Evolutionary conservation across 2,888 invertebrate genomes (phyloP).

Genomic region (Adelognathus sp.): DNA sequence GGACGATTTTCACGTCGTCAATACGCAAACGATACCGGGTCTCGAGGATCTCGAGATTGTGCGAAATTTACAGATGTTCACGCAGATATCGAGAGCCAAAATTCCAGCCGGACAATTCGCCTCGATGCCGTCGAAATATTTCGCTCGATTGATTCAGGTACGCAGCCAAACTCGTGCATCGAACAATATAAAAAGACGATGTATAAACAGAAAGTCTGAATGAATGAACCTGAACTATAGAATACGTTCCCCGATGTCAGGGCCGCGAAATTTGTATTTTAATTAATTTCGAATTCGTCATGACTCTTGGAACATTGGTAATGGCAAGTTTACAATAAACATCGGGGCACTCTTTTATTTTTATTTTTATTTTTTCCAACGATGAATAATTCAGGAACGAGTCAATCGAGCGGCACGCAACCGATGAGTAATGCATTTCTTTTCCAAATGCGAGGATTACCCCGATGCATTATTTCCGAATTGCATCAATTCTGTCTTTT

Average conservation of each 20-base stretch:
- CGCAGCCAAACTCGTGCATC: not conserved
- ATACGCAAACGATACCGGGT: constrained; percentile 90
- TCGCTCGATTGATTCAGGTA: constrained; percentile 83
- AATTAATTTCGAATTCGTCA: no score
- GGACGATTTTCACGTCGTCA: constrained; percentile 90
- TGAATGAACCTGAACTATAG: no score
- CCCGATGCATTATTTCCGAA: no score
- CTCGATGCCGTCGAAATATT: constrained; percentile 82
- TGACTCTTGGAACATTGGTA: no score
- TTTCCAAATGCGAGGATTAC: no score
- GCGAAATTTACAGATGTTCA: constrained; percentile 91
- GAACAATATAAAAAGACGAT: not conserved
- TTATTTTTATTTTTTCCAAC: constrained; percentile 59
- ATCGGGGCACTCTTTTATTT: not conserved
- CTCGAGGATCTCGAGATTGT: constrained; percentile 86
- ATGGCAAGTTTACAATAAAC: no score
- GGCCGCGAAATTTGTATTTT: no score
- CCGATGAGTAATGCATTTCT: no score
- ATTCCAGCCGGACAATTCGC: constrained; percentile 82
- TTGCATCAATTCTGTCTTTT: no score
- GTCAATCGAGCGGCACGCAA: no score
- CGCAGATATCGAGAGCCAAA: constrained; percentile 88
- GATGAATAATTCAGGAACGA: not conserved
- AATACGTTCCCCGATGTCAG: no score
- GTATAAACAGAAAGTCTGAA: no score